A percentile compares a stretch with the other conserved stretches of the same genome.
Evolutionary conservation across 2,797 vertebrate species (phyloP).

Genomic region (Phalanger gymnotis): DNA sequence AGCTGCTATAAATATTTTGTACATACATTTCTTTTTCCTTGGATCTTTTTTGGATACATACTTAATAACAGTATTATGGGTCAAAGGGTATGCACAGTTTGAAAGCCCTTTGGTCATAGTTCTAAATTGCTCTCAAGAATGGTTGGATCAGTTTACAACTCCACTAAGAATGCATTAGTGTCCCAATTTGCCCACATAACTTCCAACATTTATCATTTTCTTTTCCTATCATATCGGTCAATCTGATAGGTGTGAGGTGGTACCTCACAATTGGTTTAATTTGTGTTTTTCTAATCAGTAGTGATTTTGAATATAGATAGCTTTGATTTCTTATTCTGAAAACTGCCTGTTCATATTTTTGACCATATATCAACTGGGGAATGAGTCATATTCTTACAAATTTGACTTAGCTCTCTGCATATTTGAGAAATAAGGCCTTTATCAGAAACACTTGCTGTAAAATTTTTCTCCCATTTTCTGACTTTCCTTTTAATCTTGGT

Average conservation of each 20-base stretch:
- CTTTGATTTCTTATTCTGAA: neutral
- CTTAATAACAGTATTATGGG: neutral
- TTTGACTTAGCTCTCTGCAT: neutral
- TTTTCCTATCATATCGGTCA: no score
- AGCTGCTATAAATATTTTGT: neutral
- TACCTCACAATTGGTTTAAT: no score
- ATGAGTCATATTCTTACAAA: neutral
- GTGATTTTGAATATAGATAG: no score
- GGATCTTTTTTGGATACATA: neutral
- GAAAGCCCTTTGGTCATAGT: no score
- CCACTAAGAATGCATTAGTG: no score
- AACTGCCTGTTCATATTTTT: neutral
- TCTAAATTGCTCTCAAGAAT: no score
- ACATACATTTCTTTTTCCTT: no score
- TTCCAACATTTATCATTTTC: no score
- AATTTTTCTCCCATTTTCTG: neutral
- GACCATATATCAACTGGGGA: neutral
- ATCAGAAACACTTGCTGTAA: neutral
- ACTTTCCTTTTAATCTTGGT: neutral
- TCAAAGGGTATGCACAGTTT: neutral
- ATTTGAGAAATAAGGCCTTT: neutral
- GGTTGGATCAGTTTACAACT: no score
- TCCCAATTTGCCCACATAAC: no score
- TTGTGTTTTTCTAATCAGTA: no score
- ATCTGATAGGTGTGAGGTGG: no score